phyloP scores from a whole-genome alignment of 2,113 vertebrate genomes.

The Podocnemis expansa region DNA sequence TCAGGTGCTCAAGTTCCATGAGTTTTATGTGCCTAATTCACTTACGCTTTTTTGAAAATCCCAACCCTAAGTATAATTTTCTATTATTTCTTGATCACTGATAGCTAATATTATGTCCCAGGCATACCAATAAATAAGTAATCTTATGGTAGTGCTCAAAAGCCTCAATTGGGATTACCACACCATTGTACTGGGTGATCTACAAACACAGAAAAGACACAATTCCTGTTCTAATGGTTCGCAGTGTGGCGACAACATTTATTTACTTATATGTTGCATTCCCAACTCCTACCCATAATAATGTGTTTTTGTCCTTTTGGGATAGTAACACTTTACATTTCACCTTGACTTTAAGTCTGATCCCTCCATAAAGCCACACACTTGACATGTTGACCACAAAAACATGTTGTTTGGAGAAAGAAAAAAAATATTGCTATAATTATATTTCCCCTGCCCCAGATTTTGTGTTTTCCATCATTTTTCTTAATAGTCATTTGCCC shows the following conservation, averaged over 20 bases:
- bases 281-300: not conserved
- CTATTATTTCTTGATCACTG: not conserved
- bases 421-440: not conserved
- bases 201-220: not conserved
- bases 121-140: not conserved
- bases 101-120: not conserved
- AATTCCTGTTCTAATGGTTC: not conserved
- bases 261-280: not conserved
- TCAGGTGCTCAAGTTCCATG: not conserved
- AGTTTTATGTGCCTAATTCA: rapidly evolving
- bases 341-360: not conserved
- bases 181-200: rapidly evolving
- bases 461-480: not conserved
- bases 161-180: not conserved
- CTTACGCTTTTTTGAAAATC: not conserved
- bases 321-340: not conserved
- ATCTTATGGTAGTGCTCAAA: not conserved
- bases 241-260: not conserved
- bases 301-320: not conserved
- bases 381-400: not conserved
- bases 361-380: not conserved
- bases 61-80: not conserved
- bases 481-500: not conserved
- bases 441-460: not conserved
- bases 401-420: not conserved